Evolutionary conservation across 2,888 invertebrate genomes (phyloP).

Genomic region (Cryptus armator): DNA sequence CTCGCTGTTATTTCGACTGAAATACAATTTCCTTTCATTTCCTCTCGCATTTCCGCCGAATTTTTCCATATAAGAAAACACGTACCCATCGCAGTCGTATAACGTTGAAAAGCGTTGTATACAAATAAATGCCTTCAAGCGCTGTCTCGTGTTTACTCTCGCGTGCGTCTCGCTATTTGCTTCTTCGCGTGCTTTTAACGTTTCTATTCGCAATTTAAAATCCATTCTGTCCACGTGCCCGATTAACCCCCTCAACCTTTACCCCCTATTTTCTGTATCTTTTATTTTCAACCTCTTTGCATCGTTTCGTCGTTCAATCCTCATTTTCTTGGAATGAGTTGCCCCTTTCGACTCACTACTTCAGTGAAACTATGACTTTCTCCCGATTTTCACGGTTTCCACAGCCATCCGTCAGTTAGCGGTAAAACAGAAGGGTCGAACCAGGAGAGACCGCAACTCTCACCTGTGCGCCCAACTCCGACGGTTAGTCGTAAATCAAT

Average conservation of each 20-base stretch:
- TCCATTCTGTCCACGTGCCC: conserved; percentile 40
- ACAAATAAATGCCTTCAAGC: background rate
- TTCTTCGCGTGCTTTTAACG: conserved; percentile 37
- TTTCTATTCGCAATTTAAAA: conserved; percentile 58
- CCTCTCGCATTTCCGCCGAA: conserved; percentile 41
- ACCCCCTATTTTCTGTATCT: background rate
- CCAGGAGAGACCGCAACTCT: conserved; percentile 61
- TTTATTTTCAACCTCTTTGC: background rate
- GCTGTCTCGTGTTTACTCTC: conserved; percentile 4
- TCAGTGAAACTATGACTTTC: conserved; percentile 14
- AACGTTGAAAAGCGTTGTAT: conserved; percentile 1
- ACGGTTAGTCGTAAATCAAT: conserved; percentile 70
- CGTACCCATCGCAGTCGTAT: too few species aligned
- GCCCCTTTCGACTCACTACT: background rate
- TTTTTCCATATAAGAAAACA: conserved; percentile 37
- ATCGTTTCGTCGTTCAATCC: conserved; percentile 6
- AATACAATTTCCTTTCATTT: conserved; percentile 60
- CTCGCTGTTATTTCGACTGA: conserved; percentile 17
- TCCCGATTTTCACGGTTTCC: conserved; percentile 28
- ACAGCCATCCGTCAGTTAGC: conserved; percentile 35
- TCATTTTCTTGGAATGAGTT: background rate
- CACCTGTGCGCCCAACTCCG: conserved; percentile 66
- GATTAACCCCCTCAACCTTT: conserved; percentile 30
- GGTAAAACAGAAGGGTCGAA: conserved; percentile 22
- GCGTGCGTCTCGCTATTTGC: conserved; percentile 41